Percentiles rank a stretch among this genome's conserved stretches.
These are phyloP conservation scores for Labeo calbasu DNA, from an alignment of 2,797 vertebrate genomes.

Conservation along the genomic window DNA sequence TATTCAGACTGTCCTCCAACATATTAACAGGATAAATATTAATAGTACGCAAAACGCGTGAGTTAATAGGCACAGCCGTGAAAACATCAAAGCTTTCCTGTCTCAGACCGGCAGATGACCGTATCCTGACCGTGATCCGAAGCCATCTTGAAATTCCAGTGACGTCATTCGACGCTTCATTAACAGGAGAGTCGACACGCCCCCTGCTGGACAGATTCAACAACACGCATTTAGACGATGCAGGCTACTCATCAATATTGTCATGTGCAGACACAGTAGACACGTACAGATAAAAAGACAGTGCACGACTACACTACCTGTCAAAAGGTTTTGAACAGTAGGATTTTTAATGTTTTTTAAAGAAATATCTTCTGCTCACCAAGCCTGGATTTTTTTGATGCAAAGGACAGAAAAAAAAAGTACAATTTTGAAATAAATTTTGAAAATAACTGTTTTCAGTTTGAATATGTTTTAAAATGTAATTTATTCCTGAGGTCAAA, in stretches of 20 bases:
- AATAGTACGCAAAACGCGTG: neutral
- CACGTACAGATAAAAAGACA: neutral
- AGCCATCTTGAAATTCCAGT: constrained; percentile 67
- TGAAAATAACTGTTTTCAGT: no score
- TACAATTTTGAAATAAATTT: no score
- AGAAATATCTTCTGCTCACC: no score
- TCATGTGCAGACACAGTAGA: neutral
- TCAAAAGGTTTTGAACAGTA: no score
- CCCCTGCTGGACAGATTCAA: constrained; percentile 10
- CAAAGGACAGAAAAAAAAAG: no score
- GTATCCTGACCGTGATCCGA: constrained; percentile 31
- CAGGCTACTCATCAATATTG: neutral
- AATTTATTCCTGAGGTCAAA: no score
- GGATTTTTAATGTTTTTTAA: no score
- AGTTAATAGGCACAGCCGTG: neutral
- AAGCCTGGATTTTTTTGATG: no score
- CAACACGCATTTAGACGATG: neutral
- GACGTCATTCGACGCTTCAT: constrained; percentile 49
- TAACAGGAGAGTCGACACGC: neutral
- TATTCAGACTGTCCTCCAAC: neutral
- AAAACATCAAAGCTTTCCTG: neutral
- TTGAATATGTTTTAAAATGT: no score
- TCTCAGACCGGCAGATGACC: constrained; percentile 42
- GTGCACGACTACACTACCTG: neutral
- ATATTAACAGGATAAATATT: neutral